phyloP scores from a whole-genome alignment of 1,140 invertebrate genomes.

The Cecropterus lyciades region DNA sequence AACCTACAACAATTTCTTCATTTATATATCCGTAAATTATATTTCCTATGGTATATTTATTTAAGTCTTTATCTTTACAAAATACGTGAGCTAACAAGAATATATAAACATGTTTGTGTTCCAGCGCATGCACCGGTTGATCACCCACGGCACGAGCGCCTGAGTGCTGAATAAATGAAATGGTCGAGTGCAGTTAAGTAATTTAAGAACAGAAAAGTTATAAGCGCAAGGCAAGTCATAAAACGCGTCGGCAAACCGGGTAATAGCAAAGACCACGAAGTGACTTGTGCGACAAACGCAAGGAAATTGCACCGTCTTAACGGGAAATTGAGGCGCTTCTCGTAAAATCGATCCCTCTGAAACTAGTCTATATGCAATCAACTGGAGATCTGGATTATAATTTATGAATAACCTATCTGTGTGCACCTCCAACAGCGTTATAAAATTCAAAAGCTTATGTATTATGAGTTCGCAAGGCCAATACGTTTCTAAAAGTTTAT shows the following conservation, averaged over 20 bases:
- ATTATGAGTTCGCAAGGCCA: slow-evolving; percentile 5
- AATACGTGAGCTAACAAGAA: slow-evolving; percentile 1
- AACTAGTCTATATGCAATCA: slow-evolving; percentile 55
- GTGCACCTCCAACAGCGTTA: slow-evolving; percentile 41
- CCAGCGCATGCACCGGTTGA: slow-evolving; percentile 4
- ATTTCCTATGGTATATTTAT: not conserved
- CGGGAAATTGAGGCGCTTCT: slow-evolving; percentile 57
- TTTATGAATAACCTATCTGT: slow-evolving; percentile 49
- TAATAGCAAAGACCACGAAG: slow-evolving; percentile 15
- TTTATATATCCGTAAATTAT: not conserved
- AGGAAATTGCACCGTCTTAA: slow-evolving; percentile 56
- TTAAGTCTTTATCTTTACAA: slow-evolving; percentile 4
- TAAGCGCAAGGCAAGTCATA: slow-evolving; percentile 12
- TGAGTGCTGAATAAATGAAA: slow-evolving; percentile 27
- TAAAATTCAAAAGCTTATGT: slow-evolving; percentile 36
- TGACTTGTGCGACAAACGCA: slow-evolving; percentile 48
- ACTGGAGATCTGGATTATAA: slow-evolving; percentile 44
- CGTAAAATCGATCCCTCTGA: slow-evolving; percentile 47
- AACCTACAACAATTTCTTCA: too few relatives aligned
- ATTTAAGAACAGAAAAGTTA: slow-evolving; percentile 25
- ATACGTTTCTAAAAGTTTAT: slow-evolving; percentile 11
- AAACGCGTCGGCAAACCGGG: slow-evolving; percentile 2
- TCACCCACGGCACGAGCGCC: slow-evolving; percentile 3
- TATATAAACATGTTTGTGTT: slow-evolving; percentile 15
- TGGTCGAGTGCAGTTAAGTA: slow-evolving; percentile 23